These are phyloP conservation scores for Podarcis muralis DNA, from an alignment of 2,113 vertebrate genomes.

Conservation along the genomic window DNA sequence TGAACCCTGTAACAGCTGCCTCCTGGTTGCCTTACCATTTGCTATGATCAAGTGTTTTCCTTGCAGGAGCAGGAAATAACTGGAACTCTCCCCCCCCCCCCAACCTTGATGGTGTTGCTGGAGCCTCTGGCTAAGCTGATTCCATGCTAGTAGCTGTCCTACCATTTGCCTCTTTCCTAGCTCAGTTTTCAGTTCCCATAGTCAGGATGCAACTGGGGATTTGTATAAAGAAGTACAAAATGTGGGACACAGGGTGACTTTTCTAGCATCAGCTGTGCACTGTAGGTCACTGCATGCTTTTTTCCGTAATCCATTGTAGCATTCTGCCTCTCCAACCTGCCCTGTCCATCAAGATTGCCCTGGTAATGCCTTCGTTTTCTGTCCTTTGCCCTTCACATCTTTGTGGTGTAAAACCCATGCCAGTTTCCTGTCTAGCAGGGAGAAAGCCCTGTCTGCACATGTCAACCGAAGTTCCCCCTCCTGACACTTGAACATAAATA, in stretches of 20 bases:
- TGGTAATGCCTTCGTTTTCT: neutral
- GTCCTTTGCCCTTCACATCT: constrained; percentile 7
- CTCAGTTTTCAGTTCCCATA: neutral
- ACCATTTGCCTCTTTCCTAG: neutral
- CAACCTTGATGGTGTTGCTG: neutral
- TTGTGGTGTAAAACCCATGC: neutral
- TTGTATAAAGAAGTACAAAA: constrained; percentile 1
- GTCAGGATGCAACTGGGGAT: neutral
- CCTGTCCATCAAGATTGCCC: neutral
- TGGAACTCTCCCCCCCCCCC: neutral
- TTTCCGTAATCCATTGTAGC: constrained; percentile 41
- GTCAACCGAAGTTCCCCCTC: rapidly evolving
- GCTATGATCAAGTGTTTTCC: neutral
- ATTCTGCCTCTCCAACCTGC: neutral
- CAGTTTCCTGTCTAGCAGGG: neutral
- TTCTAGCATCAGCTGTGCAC: neutral
- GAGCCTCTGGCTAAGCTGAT: neutral
- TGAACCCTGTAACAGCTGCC: constrained; percentile 12
- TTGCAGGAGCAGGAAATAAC: constrained; percentile 3
- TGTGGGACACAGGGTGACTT: neutral
- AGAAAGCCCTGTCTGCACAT: neutral
- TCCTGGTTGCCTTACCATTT: neutral
- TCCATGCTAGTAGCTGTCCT: neutral
- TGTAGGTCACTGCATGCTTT: neutral
- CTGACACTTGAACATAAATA: neutral